phyloP scores from a whole-genome alignment of 2,888 invertebrate genomes.

The Mythimna ferrago region DNA sequence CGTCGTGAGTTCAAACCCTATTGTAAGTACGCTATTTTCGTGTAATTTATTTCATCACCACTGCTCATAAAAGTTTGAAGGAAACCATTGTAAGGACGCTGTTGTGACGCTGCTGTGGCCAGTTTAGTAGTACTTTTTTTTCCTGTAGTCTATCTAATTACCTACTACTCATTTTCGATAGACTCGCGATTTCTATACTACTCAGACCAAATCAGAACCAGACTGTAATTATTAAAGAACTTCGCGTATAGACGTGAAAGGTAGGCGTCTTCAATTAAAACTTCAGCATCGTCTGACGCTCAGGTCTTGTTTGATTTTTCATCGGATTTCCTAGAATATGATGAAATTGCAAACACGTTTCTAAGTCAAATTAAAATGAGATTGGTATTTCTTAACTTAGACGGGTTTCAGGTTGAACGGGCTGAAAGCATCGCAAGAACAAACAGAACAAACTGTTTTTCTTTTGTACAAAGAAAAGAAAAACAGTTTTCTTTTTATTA shows the following conservation, averaged over 20 bases:
- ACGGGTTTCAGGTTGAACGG: neutral
- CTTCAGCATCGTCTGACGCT: slow-evolving; percentile 69
- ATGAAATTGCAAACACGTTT: slow-evolving; percentile 56
- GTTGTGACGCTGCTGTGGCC: too few relatives aligned
- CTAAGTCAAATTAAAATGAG: neutral
- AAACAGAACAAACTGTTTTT: too few relatives aligned
- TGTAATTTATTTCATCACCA: too few relatives aligned
- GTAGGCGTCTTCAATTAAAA: slow-evolving; percentile 86
- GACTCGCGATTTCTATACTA: slow-evolving; percentile 43
- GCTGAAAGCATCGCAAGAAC: neutral
- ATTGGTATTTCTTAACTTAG: neutral
- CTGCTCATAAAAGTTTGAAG: too few relatives aligned
- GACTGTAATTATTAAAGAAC: slow-evolving; percentile 86
- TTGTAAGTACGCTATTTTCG: too few relatives aligned
- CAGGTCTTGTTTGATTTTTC: slow-evolving; percentile 73
- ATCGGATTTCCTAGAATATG: slow-evolving; percentile 55
- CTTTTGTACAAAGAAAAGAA: too few relatives aligned
- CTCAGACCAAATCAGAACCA: slow-evolving; percentile 59
- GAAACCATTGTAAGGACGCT: too few relatives aligned
- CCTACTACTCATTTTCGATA: too few relatives aligned
- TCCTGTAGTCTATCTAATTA: too few relatives aligned
- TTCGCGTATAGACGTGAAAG: slow-evolving; percentile 77
- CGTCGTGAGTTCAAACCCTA: too few relatives aligned
- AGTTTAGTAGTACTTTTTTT: too few relatives aligned
- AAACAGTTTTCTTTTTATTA: too few relatives aligned